Evolutionary conservation across 1,140 invertebrate species (phyloP).

Genomic region (Camponotus pennsylvanicus): DNA sequence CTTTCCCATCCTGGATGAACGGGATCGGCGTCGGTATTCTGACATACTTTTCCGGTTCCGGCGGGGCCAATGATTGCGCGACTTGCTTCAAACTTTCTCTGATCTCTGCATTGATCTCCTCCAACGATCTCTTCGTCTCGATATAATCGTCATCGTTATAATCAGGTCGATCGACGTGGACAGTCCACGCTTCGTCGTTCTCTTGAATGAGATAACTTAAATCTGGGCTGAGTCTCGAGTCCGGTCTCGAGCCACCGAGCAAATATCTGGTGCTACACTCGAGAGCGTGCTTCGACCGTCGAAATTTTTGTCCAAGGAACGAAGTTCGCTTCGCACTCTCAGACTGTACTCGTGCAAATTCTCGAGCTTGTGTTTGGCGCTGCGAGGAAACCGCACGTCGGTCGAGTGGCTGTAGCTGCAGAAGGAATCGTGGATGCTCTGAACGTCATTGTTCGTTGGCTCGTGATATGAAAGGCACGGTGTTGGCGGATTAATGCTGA

Average conservation of each 20-base stretch:
- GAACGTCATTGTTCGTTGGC: constrained; percentile 70
- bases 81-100: constrained; percentile 48
- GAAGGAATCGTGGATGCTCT: constrained; percentile 80
- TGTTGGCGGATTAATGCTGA: constrained; percentile 74
- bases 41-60: constrained; percentile 76
- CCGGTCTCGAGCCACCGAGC: constrained; percentile 63
- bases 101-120: constrained; percentile 48
- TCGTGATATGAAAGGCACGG: constrained; percentile 82
- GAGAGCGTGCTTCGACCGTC: constrained; percentile 73
- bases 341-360: constrained; percentile 84
- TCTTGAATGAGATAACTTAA: constrained; percentile 51
- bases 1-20: constrained; percentile 70
- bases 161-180: constrained; percentile 4
- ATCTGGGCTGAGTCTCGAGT: constrained; percentile 68
- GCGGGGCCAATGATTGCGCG: constrained; percentile 46
- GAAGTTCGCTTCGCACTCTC: constrained; percentile 78
- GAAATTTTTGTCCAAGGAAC: constrained; percentile 75
- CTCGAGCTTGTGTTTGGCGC: constrained; percentile 81
- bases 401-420: constrained; percentile 79
- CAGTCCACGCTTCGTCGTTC: constrained; percentile 45
- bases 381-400: constrained; percentile 71
- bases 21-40: constrained; percentile 81
- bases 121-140: constrained; percentile 44
- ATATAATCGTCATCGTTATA: not conserved
- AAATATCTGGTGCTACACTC: constrained; percentile 77